Base-by-base conservation (phyloP, 2,797 vertebrate genomes). In the Discoglossus pictus region DNA sequence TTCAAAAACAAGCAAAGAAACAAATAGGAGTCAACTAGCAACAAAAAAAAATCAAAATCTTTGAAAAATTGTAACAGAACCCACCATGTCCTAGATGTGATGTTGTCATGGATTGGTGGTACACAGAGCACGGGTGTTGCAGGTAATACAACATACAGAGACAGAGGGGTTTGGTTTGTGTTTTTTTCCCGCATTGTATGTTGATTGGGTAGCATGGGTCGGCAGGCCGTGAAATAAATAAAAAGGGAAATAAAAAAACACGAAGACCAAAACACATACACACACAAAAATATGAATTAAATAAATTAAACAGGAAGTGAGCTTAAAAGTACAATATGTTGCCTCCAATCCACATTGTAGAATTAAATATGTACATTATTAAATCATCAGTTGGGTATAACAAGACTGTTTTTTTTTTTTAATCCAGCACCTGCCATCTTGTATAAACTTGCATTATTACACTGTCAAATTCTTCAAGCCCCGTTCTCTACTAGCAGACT, bases 21-120 rank as follows among this genome's bases (percentile, higher is more conserved):
- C 5, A 79, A n/a, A 65, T 36, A 74, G 78, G 59, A 15, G 58
- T 76, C 72, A 70, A 51, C 44, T 44, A 31, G 25, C 59, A 2
- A 74, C 62, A 68, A 44, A 75, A 79, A 68, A 65, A 67, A 74
- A 80, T 78, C 82, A 73, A 62, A 79, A 73, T 65, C 55, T 59
- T 64, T n/a, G 70, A 83, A 84, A 62, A 82, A 81, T 76, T 46
- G 47, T 76, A 82, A 74, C 76, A 79, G 74, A 86, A 90, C 89
- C 88, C 89, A 91, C 89, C 89, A 81, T 88, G 79, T 91, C 85
- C 89, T 91, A 83, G 76, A 80, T 79, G 83, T 83, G 89, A 87
- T 86, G 89, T 89, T 89, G 73, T 89, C 88, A 90, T 84, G 88
- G 87, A 81, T 79, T 85, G 60, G 60, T 60, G 55, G 54, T 7